Percentiles rank a stretch among this genome's conserved stretches.
Evolutionary conservation across 2,888 invertebrate genomes (phyloP).

Genomic region (Pelosia muscerda): DNA sequence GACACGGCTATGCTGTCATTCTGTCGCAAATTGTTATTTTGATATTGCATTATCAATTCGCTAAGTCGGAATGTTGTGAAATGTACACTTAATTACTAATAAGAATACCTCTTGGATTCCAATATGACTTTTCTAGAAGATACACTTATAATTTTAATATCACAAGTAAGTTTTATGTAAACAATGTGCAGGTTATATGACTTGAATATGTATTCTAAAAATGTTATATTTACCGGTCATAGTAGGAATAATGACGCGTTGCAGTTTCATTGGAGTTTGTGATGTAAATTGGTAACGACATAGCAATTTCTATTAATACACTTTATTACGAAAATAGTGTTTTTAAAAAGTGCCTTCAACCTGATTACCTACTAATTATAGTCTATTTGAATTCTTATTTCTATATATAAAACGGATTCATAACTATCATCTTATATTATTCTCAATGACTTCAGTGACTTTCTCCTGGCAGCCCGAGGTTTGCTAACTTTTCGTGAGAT

Average conservation of each 20-base stretch:
- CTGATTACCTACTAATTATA: too few species aligned
- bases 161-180: conserved; percentile 87
- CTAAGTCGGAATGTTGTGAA: background rate
- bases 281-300: too few species aligned
- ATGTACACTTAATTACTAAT: background rate
- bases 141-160: conserved; percentile 93
- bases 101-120: background rate
- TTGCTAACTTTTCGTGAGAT: too few species aligned
- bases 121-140: conserved; percentile 94
- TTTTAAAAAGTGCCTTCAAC: too few species aligned
- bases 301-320: too few species aligned
- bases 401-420: too few species aligned
- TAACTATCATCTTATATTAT: too few species aligned
- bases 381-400: too few species aligned
- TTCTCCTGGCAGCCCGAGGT: too few species aligned
- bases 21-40: background rate
- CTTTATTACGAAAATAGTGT: too few species aligned
- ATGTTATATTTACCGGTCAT: background rate
- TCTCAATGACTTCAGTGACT: too few species aligned
- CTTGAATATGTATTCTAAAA: background rate
- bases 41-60: background rate
- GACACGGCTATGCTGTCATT: background rate
- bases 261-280: background rate
- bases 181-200: conserved; percentile 42
- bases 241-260: background rate